These are phyloP conservation scores for Amazona vittata DNA, from an alignment of 2,113 vertebrate species.

Conservation along the genomic window DNA sequence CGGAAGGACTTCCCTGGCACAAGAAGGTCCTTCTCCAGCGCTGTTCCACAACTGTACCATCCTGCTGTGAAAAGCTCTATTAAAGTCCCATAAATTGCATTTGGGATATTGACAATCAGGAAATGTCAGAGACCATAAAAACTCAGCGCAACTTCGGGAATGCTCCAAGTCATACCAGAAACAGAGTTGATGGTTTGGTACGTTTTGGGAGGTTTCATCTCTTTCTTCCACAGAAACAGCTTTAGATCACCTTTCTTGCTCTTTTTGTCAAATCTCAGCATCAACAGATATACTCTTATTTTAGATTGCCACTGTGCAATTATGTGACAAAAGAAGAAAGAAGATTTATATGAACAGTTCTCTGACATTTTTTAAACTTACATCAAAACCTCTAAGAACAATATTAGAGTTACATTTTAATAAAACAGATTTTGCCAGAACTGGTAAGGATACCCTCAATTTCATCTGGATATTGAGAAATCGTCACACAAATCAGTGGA, in stretches of 20 bases:
- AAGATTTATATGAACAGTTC: slow-evolving; percentile 1
- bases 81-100: not conserved
- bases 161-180: not conserved
- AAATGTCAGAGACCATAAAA: not conserved
- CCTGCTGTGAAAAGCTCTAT: not conserved
- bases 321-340: slow-evolving; percentile 11
- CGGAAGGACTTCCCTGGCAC: not conserved
- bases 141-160: not conserved
- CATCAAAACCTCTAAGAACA: slow-evolving; percentile 1
- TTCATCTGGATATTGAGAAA: not conserved
- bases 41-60: not conserved
- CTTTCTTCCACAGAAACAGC: not conserved
- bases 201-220: not conserved
- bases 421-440: not conserved
- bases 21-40: not conserved
- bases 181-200: not conserved
- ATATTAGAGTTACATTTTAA: not conserved
- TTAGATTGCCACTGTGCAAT: not conserved
- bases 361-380: not conserved
- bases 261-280: not conserved
- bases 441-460: not conserved
- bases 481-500: not conserved
- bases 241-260: not conserved
- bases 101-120: not conserved
- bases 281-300: not conserved